Conservation (phyloP, 2,888 invertebrate species). For the Euclidia mi region DNA sequence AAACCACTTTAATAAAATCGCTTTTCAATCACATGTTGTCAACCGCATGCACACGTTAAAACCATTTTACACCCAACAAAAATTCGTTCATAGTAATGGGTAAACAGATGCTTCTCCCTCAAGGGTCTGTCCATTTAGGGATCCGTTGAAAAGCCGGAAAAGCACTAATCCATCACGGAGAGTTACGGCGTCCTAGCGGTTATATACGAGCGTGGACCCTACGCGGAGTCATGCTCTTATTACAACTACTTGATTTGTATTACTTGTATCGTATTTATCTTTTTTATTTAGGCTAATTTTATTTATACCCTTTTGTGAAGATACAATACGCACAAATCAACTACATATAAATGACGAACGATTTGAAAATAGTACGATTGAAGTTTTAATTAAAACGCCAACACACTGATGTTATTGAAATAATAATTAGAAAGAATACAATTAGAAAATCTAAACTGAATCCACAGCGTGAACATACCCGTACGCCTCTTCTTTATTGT, state of each 20-base stretch:
- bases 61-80: constrained; percentile 47
- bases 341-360: no score
- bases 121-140: constrained; percentile 71
- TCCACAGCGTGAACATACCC: no score
- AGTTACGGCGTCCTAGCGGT: constrained; percentile 72
- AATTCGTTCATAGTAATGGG: constrained; percentile 50
- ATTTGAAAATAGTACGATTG: no score
- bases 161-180: constrained; percentile 82
- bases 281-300: neutral
- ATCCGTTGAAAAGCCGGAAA: constrained; percentile 84
- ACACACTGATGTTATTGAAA: no score
- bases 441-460: no score
- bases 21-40: neutral
- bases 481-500: no score
- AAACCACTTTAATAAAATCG: neutral
- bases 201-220: constrained; percentile 67
- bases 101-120: constrained; percentile 54
- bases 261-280: neutral
- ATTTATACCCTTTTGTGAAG: no score
- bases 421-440: no score
- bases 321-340: no score
- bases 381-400: no score
- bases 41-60: constrained; percentile 26
- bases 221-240: constrained; percentile 52
- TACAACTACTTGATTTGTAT: constrained; percentile 39